phyloP scores from a whole-genome alignment of 2,797 vertebrate species.

The Valencia hispanica region DNA sequence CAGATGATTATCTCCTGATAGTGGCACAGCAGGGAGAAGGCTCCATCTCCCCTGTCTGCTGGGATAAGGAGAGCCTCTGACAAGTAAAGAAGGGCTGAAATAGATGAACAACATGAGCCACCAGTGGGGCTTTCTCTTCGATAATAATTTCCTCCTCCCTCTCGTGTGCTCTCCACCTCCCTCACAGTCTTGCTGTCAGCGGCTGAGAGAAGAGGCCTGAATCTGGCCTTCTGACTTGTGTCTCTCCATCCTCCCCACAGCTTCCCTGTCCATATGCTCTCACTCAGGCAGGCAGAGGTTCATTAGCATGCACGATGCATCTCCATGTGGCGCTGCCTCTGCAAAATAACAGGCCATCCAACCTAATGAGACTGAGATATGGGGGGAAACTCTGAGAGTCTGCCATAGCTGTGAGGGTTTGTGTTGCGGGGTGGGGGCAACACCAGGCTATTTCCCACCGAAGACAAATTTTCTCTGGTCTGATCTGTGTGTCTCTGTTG shows the following conservation, averaged over 20 bases:
- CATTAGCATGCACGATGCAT: conserved; percentile 80
- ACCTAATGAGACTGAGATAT: conserved; percentile 86
- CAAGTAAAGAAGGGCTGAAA: conserved; percentile 60
- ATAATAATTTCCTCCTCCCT: conserved; percentile 40
- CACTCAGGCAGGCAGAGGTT: conserved; percentile 79
- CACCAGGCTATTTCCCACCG: conserved; percentile 45
- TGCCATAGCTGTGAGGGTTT: conserved; percentile 41
- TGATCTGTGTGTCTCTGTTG: conserved; percentile 74
- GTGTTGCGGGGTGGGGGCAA: conserved; percentile 31
- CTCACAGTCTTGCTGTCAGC: conserved; percentile 58
- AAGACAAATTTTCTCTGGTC: conserved; percentile 73
- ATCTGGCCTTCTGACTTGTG: conserved; percentile 70
- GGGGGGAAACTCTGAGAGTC: conserved; percentile 69
- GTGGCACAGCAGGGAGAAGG: conserved; percentile 67
- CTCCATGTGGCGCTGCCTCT: conserved; percentile 79
- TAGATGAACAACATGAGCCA: conserved; percentile 64
- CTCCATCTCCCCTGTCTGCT: conserved; percentile 61
- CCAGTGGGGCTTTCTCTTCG: conserved; percentile 50
- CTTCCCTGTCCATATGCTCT: conserved; percentile 80
- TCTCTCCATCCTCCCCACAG: conserved; percentile 72
- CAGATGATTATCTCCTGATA: conserved; percentile 79
- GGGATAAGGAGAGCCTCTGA: conserved; percentile 64
- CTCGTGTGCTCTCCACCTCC: conserved; percentile 16
- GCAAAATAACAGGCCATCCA: conserved; percentile 82
- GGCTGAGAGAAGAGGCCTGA: conserved; percentile 56